phyloP scores from a whole-genome alignment of 2,888 invertebrate genomes.

The Monopis laevigella region DNA sequence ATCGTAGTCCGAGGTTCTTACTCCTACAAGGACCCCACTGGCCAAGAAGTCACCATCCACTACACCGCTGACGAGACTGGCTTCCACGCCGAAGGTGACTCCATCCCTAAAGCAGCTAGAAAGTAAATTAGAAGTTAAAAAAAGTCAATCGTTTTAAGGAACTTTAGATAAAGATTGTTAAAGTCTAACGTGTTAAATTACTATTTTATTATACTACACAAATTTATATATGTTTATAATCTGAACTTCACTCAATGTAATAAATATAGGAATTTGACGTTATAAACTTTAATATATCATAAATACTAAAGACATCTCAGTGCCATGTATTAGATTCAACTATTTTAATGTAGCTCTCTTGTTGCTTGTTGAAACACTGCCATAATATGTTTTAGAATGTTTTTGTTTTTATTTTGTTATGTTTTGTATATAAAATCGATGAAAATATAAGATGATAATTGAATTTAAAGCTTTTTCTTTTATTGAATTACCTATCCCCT shows the following conservation, averaged over 20 bases:
- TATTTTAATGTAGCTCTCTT: constrained; percentile 8
- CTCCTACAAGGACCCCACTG: constrained; percentile 64
- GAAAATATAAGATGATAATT: background rate
- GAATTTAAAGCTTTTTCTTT: background rate
- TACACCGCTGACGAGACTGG: constrained; percentile 72
- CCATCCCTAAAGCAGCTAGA: constrained; percentile 60
- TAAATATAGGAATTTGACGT: too few species aligned
- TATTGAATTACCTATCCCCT: too few species aligned
- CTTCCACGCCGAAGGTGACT: constrained; percentile 68
- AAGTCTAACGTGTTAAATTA: too few species aligned
- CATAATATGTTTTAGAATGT: background rate
- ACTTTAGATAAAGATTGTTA: too few species aligned
- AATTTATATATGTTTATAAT: too few species aligned
- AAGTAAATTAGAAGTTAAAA: constrained; percentile 20
- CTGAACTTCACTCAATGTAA: too few species aligned
- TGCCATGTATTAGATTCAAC: constrained; percentile 4
- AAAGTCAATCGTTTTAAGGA: too few species aligned
- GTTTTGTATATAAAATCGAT: constrained; percentile 5
- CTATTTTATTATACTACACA: too few species aligned
- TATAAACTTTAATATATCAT: too few species aligned
- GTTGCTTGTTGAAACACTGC: constrained; percentile 9
- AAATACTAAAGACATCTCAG: background rate
- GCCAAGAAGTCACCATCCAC: constrained; percentile 52
- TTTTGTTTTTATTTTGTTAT: constrained; percentile 6
- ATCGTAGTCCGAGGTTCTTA: constrained; percentile 69